Conservation (phyloP, 2,797 vertebrate genomes). For the Chromis chromis region DNA sequence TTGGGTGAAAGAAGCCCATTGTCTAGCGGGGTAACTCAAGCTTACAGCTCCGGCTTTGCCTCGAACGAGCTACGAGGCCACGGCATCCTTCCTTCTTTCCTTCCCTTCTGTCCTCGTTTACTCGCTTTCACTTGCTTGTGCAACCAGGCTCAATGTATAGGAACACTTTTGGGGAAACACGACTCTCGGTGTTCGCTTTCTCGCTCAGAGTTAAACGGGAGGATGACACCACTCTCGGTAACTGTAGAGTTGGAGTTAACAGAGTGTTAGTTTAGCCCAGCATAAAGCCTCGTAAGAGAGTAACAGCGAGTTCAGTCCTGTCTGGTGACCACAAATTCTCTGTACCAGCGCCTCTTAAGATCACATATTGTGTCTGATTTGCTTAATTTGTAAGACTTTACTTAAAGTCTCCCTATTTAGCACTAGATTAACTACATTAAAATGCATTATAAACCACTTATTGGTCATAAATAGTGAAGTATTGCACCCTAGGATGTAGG, state of each 20-base stretch:
- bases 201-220: neutral
- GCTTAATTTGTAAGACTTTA: neutral
- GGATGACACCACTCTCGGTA: neutral
- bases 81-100: conserved; percentile 50
- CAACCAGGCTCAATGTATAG: conserved; percentile 4
- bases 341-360: neutral
- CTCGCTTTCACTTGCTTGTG: conserved; percentile 1
- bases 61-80: conserved; percentile 53
- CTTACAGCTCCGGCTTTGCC: conserved; percentile 58
- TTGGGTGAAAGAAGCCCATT: conserved; percentile 76
- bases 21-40: conserved; percentile 71
- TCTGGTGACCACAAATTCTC: neutral
- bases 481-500: no score
- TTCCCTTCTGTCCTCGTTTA: conserved; percentile 15
- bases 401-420: neutral
- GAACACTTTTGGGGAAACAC: conserved; percentile 7
- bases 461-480: no score
- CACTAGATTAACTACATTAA: neutral
- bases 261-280: conserved; percentile 1
- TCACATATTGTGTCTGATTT: neutral
- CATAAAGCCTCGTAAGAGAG: neutral
- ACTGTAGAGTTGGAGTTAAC: neutral
- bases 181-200: neutral
- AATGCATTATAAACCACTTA: no score
- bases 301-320: neutral